A percentile compares a stretch with the other conserved stretches of the same genome.
Evolutionary conservation across 2,888 invertebrate genomes (phyloP).

Genomic region (Pteria penguin): DNA sequence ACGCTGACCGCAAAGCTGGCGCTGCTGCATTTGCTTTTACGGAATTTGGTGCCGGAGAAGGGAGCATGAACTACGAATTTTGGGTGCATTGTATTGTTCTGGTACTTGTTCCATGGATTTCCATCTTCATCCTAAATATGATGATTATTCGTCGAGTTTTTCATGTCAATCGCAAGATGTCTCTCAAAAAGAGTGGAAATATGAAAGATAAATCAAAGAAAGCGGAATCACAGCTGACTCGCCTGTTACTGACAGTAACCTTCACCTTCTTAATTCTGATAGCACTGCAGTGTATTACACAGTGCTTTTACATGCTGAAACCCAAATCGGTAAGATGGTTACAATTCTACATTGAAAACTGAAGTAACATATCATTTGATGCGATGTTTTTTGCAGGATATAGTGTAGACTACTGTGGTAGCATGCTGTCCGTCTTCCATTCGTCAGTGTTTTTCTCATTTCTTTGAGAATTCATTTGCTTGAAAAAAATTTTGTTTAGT

Average conservation of each 20-base stretch:
- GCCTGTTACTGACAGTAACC: constrained; percentile 64
- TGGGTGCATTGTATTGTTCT: constrained; percentile 72
- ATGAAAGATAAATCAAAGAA: constrained; percentile 52
- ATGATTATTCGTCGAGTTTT: constrained; percentile 60
- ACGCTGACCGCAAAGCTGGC: constrained; percentile 38
- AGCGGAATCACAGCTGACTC: constrained; percentile 65
- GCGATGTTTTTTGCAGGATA: no score
- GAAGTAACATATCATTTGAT: no score
- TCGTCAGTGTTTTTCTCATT: no score
- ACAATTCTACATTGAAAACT: no score
- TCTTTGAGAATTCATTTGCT: no score
- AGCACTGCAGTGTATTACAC: constrained; percentile 65
- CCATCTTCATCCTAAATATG: constrained; percentile 63
- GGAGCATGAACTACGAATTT: constrained; percentile 66
- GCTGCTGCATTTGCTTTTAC: constrained; percentile 49
- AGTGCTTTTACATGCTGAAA: constrained; percentile 66
- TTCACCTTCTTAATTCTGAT: constrained; percentile 66
- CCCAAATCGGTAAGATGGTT: constrained; percentile 57
- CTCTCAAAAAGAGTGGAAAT: constrained; percentile 50
- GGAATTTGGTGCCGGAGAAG: constrained; percentile 55
- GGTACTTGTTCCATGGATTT: constrained; percentile 63
- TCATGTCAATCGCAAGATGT: constrained; percentile 57
- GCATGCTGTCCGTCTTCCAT: no score
- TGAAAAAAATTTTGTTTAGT: no score
- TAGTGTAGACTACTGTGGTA: no score